phyloP scores from a whole-genome alignment of 2,797 vertebrate species.

The Micrastur ruficollis region DNA sequence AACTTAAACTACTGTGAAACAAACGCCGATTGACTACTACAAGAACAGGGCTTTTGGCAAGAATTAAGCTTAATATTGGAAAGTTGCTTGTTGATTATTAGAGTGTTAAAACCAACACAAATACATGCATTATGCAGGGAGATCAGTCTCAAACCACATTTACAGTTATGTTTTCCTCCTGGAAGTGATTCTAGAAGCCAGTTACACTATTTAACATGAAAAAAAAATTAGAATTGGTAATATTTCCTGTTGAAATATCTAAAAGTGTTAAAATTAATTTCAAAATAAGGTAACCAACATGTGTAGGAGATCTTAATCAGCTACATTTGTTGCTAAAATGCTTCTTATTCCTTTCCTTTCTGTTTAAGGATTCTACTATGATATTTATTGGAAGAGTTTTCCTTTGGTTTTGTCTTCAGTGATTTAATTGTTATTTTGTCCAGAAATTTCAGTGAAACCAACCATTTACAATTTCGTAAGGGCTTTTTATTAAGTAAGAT shows the following conservation, averaged over 20 bases:
- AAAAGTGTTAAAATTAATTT: not conserved
- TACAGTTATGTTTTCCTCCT: not conserved
- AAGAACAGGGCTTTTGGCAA: slow-evolving; percentile 28
- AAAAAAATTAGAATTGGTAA: not conserved
- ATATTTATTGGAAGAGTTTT: not conserved
- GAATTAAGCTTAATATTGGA: not conserved
- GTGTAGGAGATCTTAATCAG: not conserved
- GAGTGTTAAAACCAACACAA: slow-evolving; percentile 27
- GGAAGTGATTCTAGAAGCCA: not conserved
- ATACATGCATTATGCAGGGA: not conserved
- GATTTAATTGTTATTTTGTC: not conserved
- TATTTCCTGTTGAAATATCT: not conserved
- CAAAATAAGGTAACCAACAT: not conserved
- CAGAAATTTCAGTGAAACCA: not conserved
- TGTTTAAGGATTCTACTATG: not conserved
- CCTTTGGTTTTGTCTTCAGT: not conserved
- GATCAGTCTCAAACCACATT: not conserved
- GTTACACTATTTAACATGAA: not conserved
- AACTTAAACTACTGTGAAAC: not conserved
- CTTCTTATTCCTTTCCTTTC: not conserved
- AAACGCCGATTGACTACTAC: slow-evolving; percentile 24
- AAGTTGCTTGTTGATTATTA: slow-evolving; percentile 34
- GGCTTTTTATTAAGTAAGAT: not conserved
- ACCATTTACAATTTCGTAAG: not conserved
- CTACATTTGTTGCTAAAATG: not conserved